A percentile compares a stretch with the other conserved stretches of the same genome.
These are phyloP conservation scores for Odontomachus brunneus DNA, from an alignment of 1,140 invertebrate species.

Conservation along the genomic window DNA sequence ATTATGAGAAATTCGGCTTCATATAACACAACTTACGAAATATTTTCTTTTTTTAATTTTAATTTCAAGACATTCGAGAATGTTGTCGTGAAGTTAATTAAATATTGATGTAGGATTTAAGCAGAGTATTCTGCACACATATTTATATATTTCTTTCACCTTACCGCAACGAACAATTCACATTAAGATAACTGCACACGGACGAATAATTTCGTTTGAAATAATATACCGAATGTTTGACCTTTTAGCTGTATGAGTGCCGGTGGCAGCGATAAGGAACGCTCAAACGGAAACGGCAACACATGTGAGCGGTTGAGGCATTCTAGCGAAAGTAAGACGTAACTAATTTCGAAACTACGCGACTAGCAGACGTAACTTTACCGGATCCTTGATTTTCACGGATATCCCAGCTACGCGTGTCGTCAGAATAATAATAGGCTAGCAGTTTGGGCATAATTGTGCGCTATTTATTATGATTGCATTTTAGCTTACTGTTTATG, in stretches of 20 bases:
- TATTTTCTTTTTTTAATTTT: too few relatives aligned
- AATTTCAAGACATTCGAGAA: too few relatives aligned
- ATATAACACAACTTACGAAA: too few relatives aligned
- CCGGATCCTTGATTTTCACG: conserved; percentile 63
- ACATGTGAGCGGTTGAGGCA: conserved; percentile 51
- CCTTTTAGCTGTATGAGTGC: conserved; percentile 17
- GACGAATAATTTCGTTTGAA: conserved; percentile 20
- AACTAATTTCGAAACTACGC: conserved; percentile 72
- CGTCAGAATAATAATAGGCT: not conserved
- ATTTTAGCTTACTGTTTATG: not conserved
- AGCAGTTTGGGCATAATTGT: conserved; percentile 20
- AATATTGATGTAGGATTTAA: too few relatives aligned
- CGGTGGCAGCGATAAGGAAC: conserved; percentile 16
- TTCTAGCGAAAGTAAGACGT: conserved; percentile 55
- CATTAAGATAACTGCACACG: not conserved
- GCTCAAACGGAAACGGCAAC: conserved; percentile 39
- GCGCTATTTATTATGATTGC: not conserved
- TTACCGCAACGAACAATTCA: not conserved
- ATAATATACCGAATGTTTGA: conserved; percentile 31
- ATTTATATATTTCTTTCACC: too few relatives aligned
- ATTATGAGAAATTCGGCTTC: too few relatives aligned
- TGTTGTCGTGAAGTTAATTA: too few relatives aligned
- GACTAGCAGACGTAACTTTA: conserved; percentile 63
- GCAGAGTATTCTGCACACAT: too few relatives aligned
- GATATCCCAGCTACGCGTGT: not conserved